Conservation (phyloP, 2,888 invertebrate genomes). For the Mycogona germanica region DNA sequence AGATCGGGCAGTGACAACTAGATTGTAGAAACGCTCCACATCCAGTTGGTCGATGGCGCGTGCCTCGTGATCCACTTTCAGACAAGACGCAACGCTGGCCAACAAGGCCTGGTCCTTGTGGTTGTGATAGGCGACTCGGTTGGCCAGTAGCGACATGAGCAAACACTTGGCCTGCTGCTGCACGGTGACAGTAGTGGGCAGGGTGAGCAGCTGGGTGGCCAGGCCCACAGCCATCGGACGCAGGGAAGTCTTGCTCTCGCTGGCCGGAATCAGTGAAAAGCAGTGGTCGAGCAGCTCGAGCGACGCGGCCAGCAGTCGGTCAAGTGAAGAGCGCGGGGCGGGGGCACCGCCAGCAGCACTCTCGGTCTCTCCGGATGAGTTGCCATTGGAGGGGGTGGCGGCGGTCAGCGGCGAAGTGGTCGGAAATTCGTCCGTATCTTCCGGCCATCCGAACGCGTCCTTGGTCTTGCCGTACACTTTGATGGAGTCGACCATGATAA, state of each 20-base stretch:
- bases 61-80: slow-evolving; percentile 21
- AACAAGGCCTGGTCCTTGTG: slow-evolving; percentile 86
- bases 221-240: slow-evolving; percentile 49
- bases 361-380: slow-evolving; percentile 20
- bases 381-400: not conserved
- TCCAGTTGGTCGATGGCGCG: slow-evolving; percentile 48
- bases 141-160: slow-evolving; percentile 63
- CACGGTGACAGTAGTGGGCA: slow-evolving; percentile 56
- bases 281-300: slow-evolving; percentile 62
- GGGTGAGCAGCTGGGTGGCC: slow-evolving; percentile 49
- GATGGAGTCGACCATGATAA: slow-evolving; percentile 81
- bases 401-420: slow-evolving; percentile 16
- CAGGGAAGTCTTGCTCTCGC: slow-evolving; percentile 17
- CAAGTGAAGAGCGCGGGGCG: slow-evolving; percentile 45
- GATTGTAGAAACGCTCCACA: slow-evolving; percentile 78
- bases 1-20: slow-evolving; percentile 68
- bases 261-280: slow-evolving; percentile 40
- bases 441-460: slow-evolving; percentile 93
- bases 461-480: slow-evolving; percentile 94
- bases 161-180: slow-evolving; percentile 70
- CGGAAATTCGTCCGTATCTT: slow-evolving; percentile 71
- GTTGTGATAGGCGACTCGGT: slow-evolving; percentile 61
- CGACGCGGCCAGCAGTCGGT: slow-evolving; percentile 49
- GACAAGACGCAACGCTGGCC: slow-evolving; percentile 45
- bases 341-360: slow-evolving; percentile 25